Base-by-base conservation (phyloP, 2,797 vertebrate species). In the Rhinichthys osculus region DNA sequence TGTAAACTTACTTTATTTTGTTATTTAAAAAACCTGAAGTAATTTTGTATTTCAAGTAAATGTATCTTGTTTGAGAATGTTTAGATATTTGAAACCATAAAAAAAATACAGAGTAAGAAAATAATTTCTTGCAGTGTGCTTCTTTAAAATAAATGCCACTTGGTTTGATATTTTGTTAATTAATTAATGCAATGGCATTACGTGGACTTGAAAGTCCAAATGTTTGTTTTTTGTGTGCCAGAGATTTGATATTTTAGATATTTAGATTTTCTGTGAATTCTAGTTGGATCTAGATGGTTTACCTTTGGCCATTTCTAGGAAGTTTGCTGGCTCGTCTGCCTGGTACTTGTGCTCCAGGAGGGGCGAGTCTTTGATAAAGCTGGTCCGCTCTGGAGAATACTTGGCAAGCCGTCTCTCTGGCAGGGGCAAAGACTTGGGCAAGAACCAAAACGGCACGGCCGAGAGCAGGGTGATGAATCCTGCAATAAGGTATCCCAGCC, bases 401-500 rank as follows among this genome's bases (percentile, higher is more conserved):
- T 85, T 94, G 79, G 94, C 92, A 52, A 95, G 93, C n/a, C 95
- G 96, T 87, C 90, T 84, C 84, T 93, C 92, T 0, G 95, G 92
- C 35, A 93, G 89, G 0, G 95, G 94, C 62, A 97, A 95, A 13
- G 95, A 96, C 89, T 96, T 97, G 0, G 97, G 97, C 91, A 99
- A 93, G 92, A 97, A 98, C 97, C 97, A 99, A 92, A 99, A 98
- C 9, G 97, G 98, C 50, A 97, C 90, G 2, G 97, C 93, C 0
- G 97, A 97, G 69, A 97, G 87, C 44, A 98, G 57, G 1, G 97
- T 97, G 83, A 99, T 87, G 35, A 86, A 40, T 1, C 98, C 98
- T 3, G 97, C 95, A 42, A 99, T 95, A 50, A 99, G 92, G 91
- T 98, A 99, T 7, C 98, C 97, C 76, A 99, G 93, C 98, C 97